Evolutionary conservation across 2,888 invertebrate genomes (phyloP).

Genomic region (Sphinx pinastri): DNA sequence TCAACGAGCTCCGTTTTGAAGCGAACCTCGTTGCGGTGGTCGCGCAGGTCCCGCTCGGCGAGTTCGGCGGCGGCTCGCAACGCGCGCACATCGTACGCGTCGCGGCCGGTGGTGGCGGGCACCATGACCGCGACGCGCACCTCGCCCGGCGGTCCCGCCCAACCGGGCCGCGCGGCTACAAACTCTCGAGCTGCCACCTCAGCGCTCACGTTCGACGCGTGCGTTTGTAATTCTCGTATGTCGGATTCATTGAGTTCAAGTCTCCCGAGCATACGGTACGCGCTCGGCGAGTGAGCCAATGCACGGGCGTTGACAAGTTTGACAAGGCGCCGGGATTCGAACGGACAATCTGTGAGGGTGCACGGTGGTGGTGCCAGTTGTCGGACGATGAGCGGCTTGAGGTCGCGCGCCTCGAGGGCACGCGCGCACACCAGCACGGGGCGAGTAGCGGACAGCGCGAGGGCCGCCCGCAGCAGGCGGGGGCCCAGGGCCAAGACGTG

Average conservation of each 20-base stretch:
- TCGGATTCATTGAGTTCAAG: conserved; percentile 49
- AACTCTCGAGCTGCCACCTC: conserved; percentile 45
- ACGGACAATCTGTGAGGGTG: conserved; percentile 53
- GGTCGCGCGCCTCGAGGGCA: conserved; percentile 29
- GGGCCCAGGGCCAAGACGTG: conserved; percentile 43
- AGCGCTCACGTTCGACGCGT: conserved; percentile 41
- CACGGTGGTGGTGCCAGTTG: conserved; percentile 66
- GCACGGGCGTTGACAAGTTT: conserved; percentile 62
- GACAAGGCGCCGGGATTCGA: conserved; percentile 65
- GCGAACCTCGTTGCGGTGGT: conserved; percentile 32
- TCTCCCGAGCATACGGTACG: conserved; percentile 54
- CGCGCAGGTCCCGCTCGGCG: conserved; percentile 50
- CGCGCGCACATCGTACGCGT: conserved; percentile 29
- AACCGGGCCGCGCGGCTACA: conserved; percentile 40
- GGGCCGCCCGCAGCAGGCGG: conserved; percentile 36
- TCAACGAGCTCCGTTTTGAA: conserved; percentile 64
- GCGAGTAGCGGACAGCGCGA: conserved; percentile 40
- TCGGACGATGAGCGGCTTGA: conserved; percentile 44
- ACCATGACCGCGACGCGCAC: conserved; percentile 58
- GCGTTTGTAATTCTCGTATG: conserved; percentile 45
- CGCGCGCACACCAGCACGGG: conserved; percentile 37
- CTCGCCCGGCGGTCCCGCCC: conserved; percentile 45
- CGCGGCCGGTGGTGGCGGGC: conserved; percentile 33
- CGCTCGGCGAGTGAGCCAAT: conserved; percentile 56
- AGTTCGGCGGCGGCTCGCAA: conserved; percentile 42